Base-by-base conservation (phyloP, 2,797 vertebrate genomes). In the Megalops cyprinoides region DNA sequence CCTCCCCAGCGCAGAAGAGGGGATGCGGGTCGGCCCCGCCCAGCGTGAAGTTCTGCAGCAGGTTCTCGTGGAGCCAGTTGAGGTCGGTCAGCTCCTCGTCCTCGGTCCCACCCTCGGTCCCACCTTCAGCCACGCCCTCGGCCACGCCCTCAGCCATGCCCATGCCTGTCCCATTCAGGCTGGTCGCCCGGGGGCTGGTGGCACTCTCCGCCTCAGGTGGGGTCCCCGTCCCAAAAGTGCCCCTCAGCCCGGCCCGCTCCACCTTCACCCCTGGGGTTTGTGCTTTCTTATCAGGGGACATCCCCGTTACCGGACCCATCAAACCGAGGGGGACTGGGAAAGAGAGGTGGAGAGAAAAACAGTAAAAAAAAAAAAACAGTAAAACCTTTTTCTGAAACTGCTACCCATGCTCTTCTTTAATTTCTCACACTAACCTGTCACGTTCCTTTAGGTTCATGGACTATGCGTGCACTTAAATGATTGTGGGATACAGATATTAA, bases 31-130 rank as follows among this genome's bases (percentile, higher is more conserved):
- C 94, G 0, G 82, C 92, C 53, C 94, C 94, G 5, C 73, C 73
- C 0, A 96, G 92, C 85, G 93, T 95, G 90, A 95, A 94, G 88
- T 95, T 94, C 82, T 94, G 95, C 44, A 96, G 92, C 15, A 96
- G 93, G 81, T 96, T 95, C 88, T 96, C 95, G 0, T 96, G 95
- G 83, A 96, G 93, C 95, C 95, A 96, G 90, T 96, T 96, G 89
- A 96, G 92, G 83, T 95, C 95, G 1, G 95, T 96, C 77, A 96
- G 93, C 46, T 83, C 82, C 65, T 96, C 95, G 0, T 95, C 95
- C 0, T 96, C 94, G 0, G 95, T 94, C 6, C 92, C 87, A 2
- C 92, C 87, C 75, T 91, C 92, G 14, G 67, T 20, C 4, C 31
- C 62, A 2, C 14, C 60, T n/a, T n/a, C n/a, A n/a, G n/a, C n/a